A percentile compares a stretch with the other conserved stretches of the same genome.
Conservation (phyloP, 2,888 invertebrate genomes). For the Scotopteryx bipunctaria region DNA sequence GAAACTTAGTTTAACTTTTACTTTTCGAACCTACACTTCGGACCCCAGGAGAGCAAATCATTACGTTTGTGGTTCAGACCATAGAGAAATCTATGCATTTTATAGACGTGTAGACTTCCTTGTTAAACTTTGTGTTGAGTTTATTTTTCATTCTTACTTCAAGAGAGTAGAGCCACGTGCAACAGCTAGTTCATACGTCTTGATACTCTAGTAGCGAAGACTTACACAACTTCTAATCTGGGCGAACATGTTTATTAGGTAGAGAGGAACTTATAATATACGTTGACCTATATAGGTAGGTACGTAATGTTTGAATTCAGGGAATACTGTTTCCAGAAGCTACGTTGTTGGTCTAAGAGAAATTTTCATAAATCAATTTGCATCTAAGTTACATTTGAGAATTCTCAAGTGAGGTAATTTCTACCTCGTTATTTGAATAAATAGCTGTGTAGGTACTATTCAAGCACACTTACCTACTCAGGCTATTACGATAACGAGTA, state of each 20-base stretch:
- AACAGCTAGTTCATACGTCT: background rate
- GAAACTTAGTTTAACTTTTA: too few relatives aligned
- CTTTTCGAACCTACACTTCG: too few relatives aligned
- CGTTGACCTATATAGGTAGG: too few relatives aligned
- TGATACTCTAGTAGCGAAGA: too few relatives aligned
- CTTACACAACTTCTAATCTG: background rate
- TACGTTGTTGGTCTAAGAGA: background rate
- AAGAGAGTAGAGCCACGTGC: background rate
- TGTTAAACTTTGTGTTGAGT: too few relatives aligned
- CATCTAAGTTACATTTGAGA: background rate
- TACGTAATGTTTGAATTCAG: background rate
- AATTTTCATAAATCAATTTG: background rate
- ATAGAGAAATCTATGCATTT: too few relatives aligned
- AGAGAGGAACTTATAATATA: too few relatives aligned
- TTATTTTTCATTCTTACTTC: too few relatives aligned
- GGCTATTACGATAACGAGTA: constrained; percentile 15
- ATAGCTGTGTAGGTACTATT: background rate
- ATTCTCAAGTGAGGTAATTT: background rate
- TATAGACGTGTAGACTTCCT: too few relatives aligned
- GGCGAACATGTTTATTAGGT: background rate
- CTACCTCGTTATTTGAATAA: constrained; percentile 1
- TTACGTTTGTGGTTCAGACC: too few relatives aligned
- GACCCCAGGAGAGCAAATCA: too few relatives aligned
- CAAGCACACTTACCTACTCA: background rate
- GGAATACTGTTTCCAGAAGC: background rate